Conservation (phyloP, 1,140 invertebrate genomes). For the Drosophila pallidifrons region DNA sequence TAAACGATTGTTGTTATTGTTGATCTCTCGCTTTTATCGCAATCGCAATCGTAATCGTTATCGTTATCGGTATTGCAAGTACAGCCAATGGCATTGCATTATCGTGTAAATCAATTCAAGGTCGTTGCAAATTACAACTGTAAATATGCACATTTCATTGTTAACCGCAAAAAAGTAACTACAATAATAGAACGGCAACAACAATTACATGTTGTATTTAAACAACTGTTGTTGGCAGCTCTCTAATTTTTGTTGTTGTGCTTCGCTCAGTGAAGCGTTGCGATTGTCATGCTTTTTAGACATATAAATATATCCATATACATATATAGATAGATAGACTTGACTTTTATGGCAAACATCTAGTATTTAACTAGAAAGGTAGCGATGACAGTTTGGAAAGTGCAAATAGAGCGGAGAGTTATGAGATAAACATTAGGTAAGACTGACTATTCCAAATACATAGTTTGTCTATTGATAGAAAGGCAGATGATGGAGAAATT, state of each 20-base stretch:
- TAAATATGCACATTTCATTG: slow-evolving; percentile 35
- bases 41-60: slow-evolving; percentile 5
- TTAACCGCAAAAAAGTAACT: slow-evolving; percentile 47
- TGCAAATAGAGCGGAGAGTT: slow-evolving; percentile 1
- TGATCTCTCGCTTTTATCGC: slow-evolving; percentile 3
- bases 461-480: no score
- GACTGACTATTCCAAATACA: no score
- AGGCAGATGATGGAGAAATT: no score
- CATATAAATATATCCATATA: neutral
- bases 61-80: neutral
- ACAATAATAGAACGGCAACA: slow-evolving; percentile 13
- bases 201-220: slow-evolving; percentile 2
- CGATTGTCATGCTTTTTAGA: slow-evolving; percentile 23
- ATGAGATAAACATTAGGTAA: neutral
- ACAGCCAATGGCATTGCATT: slow-evolving; percentile 10
- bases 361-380: neutral
- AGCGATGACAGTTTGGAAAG: neutral
- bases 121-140: slow-evolving; percentile 46
- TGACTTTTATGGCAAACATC: neutral
- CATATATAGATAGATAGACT: neutral
- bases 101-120: slow-evolving; percentile 53
- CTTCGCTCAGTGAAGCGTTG: slow-evolving; percentile 36
- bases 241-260: slow-evolving; percentile 20
- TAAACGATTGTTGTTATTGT: neutral
- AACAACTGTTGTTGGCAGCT: slow-evolving; percentile 8